Conservation (phyloP, 1,140 invertebrate genomes). For the Dendrolimus punctatus region DNA sequence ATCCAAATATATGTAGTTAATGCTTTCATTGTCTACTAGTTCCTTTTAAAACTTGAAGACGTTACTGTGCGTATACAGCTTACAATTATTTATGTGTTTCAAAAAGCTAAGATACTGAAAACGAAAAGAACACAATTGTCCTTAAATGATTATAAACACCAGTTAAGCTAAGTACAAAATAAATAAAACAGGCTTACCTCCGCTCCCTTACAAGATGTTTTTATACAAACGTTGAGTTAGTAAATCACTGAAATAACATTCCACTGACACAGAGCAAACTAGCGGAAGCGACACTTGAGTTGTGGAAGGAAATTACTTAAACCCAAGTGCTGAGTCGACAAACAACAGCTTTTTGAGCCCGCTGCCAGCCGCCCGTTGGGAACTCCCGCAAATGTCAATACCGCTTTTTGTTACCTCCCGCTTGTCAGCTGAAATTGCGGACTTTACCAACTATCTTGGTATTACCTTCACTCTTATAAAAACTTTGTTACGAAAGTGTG, state of each 20-base stretch:
- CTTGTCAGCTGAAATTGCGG: conserved; percentile 1
- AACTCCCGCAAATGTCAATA: conserved; percentile 19
- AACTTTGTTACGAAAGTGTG: not conserved
- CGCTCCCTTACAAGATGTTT: not conserved
- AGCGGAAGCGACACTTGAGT: conserved; percentile 21
- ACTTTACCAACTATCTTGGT: too few species aligned
- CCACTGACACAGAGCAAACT: conserved; percentile 14
- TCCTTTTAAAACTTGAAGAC: too few species aligned
- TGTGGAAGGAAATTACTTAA: conserved; percentile 32
- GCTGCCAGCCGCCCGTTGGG: not conserved
- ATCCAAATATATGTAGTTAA: too few species aligned
- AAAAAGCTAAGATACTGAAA: too few species aligned
- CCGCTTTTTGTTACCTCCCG: conserved; percentile 11
- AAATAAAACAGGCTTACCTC: not conserved
- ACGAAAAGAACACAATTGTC: too few species aligned
- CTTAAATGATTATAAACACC: too few species aligned
- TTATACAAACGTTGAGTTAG: not conserved
- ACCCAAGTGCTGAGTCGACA: conserved; percentile 18
- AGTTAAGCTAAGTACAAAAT: not conserved
- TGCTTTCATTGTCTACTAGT: too few species aligned
- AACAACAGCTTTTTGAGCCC: conserved; percentile 24
- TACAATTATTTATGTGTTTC: not conserved
- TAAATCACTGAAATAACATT: conserved; percentile 16
- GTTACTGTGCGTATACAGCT: not conserved
- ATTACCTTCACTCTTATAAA: not conserved